These are phyloP conservation scores for Thyatira batis DNA, from an alignment of 2,888 invertebrate genomes.

Conservation along the genomic window DNA sequence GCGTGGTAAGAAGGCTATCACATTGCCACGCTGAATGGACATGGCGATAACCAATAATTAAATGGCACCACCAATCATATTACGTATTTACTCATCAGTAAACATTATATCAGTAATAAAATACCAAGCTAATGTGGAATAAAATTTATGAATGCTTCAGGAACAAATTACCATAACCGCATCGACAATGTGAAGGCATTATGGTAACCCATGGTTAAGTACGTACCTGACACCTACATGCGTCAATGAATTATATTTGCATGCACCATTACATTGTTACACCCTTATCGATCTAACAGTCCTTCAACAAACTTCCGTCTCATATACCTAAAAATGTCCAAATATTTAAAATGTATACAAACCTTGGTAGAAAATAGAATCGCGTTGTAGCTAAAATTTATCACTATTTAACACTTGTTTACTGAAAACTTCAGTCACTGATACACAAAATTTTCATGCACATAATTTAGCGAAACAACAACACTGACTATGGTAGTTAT, in stretches of 20 bases:
- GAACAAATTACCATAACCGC: slow-evolving; percentile 30
- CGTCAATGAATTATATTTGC: slow-evolving; percentile 48
- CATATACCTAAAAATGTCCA: too few relatives aligned
- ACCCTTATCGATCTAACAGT: too few relatives aligned
- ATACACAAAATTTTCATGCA: slow-evolving; percentile 6
- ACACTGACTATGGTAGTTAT: slow-evolving; percentile 1
- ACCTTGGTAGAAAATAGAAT: slow-evolving; percentile 24
- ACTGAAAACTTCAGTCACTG: slow-evolving; percentile 31
- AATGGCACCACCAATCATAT: background rate
- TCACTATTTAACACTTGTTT: slow-evolving; percentile 21
- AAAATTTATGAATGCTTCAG: slow-evolving; percentile 17
- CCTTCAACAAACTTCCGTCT: background rate
- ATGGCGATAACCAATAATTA: background rate
- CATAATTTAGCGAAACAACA: background rate
- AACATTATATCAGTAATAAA: slow-evolving; percentile 11
- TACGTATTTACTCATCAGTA: background rate
- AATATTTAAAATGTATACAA: slow-evolving; percentile 16
- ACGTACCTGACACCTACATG: slow-evolving; percentile 37
- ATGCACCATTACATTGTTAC: slow-evolving; percentile 30
- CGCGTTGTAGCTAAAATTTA: slow-evolving; percentile 21
- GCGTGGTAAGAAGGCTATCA: too few relatives aligned
- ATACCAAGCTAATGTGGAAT: slow-evolving; percentile 6
- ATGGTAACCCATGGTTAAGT: slow-evolving; percentile 26
- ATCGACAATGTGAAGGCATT: slow-evolving; percentile 32
- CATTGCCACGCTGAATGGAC: too few relatives aligned